These are phyloP conservation scores for Nixonia krombeini DNA, from an alignment of 1,140 invertebrate genomes.

Conservation along the genomic window DNA sequence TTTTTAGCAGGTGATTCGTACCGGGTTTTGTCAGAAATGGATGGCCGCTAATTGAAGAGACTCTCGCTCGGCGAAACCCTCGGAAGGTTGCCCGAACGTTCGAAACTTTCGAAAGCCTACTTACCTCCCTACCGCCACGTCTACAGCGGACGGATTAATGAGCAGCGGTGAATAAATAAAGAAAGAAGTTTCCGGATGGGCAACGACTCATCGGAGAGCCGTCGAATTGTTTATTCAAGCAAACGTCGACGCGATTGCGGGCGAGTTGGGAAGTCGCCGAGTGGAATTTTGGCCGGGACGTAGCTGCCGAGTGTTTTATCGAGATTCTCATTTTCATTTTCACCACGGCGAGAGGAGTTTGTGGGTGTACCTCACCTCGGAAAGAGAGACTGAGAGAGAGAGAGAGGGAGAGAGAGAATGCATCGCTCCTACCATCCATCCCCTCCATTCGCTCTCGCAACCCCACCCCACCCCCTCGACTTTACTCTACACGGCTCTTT, in stretches of 20 bases:
- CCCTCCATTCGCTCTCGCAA: slow-evolving; percentile 5
- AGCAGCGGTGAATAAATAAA: slow-evolving; percentile 35
- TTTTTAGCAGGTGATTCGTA: slow-evolving; percentile 31
- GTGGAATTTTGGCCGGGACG: slow-evolving; percentile 18
- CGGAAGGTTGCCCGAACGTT: too few species aligned
- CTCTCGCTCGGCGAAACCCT: too few species aligned
- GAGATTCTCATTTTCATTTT: slow-evolving; percentile 54
- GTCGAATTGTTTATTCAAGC: slow-evolving; percentile 46
- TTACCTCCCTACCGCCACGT: too few species aligned
- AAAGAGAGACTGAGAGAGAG: too few species aligned
- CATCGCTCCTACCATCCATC: slow-evolving; percentile 38
- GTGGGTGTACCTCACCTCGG: slow-evolving; percentile 29
- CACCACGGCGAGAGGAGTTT: slow-evolving; percentile 27
- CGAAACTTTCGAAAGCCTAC: too few species aligned
- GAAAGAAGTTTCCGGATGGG: slow-evolving; percentile 39
- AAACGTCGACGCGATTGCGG: slow-evolving; percentile 42
- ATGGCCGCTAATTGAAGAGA: slow-evolving; percentile 37
- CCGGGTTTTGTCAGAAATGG: slow-evolving; percentile 21
- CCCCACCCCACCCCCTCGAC: slow-evolving; percentile 38
- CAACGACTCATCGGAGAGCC: slow-evolving; percentile 40
- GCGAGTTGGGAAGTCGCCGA: too few species aligned
- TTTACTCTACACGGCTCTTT: slow-evolving; percentile 39
- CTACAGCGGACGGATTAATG: too few species aligned
- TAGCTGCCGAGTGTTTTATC: slow-evolving; percentile 29
- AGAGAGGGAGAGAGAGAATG: too few species aligned